phyloP scores from a whole-genome alignment of 2,113 vertebrate species.

The Typhlomys cinereus region DNA sequence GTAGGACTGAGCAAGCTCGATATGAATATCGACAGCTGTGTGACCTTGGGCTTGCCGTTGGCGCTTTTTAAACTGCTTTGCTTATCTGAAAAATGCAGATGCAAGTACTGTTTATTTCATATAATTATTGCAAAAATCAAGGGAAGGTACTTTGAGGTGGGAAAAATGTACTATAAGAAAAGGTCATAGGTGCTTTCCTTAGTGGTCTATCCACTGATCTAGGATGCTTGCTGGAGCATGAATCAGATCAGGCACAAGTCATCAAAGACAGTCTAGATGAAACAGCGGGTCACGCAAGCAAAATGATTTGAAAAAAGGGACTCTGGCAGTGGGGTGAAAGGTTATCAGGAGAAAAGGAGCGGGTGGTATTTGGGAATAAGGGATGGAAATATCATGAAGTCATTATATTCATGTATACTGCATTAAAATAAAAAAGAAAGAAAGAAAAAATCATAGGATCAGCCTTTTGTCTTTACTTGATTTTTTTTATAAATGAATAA shows the following conservation, averaged over 20 bases:
- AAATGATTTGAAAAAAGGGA: too few species aligned
- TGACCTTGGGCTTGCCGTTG: not conserved
- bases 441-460: not conserved
- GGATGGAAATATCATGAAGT: too few species aligned
- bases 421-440: too few species aligned
- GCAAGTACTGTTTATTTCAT: not conserved
- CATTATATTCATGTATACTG: too few species aligned
- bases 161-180: not conserved
- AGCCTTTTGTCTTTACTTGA: not conserved
- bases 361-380: too few species aligned
- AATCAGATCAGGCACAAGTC: too few species aligned
- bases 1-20: not conserved
- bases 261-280: too few species aligned
- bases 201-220: too few species aligned
- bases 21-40: not conserved
- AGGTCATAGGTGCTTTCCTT: not conserved
- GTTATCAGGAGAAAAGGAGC: too few species aligned
- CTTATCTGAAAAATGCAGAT: conserved; percentile 49
- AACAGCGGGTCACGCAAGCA: too few species aligned
- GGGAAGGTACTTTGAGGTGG: not conserved
- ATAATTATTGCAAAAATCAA: not conserved
- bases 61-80: conserved; percentile 11
- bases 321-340: too few species aligned
- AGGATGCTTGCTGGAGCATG: too few species aligned
- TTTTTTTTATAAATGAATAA: conserved; percentile 17